Conservation (phyloP, 2,113 vertebrate genomes). For the Poeciliopsis retropinna region DNA sequence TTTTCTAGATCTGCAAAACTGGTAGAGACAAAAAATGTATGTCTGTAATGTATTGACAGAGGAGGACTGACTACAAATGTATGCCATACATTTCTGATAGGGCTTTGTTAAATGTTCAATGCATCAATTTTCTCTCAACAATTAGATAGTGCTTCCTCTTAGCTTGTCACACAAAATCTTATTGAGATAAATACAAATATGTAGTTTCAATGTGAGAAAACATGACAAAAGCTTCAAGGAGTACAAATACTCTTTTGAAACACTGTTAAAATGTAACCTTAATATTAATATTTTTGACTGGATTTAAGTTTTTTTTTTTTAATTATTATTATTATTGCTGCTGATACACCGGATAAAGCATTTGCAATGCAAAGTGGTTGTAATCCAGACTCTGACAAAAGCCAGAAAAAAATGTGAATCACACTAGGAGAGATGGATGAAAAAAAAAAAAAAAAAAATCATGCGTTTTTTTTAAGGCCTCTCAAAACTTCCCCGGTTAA, state of each 20-base stretch:
- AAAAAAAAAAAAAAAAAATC: constrained; percentile 15
- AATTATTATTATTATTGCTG: too few relatives aligned
- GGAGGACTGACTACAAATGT: neutral
- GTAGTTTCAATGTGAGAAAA: neutral
- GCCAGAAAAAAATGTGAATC: constrained; percentile 40
- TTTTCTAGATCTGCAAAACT: neutral
- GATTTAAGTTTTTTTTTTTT: constrained; percentile 25
- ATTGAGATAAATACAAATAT: neutral
- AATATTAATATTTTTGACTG: constrained; percentile 14
- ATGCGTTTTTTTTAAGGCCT: constrained; percentile 57
- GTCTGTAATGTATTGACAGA: too few relatives aligned
- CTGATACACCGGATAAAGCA: constrained; percentile 25
- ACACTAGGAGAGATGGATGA: constrained; percentile 45
- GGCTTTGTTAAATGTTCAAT: neutral
- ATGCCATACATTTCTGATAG: neutral
- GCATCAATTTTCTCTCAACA: neutral
- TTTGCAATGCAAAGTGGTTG: constrained; percentile 32
- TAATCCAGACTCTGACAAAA: constrained; percentile 29
- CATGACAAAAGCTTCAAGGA: neutral
- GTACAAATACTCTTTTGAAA: neutral
- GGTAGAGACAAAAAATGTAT: neutral
- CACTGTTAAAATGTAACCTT: neutral
- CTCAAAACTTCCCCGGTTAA: constrained; percentile 66
- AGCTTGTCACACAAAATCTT: neutral
- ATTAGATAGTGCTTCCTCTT: neutral